Percentiles rank a stretch among this genome's conserved stretches.
phyloP scores from a whole-genome alignment of 2,797 vertebrate genomes.

The Schizopygopsis malacanthus region DNA sequence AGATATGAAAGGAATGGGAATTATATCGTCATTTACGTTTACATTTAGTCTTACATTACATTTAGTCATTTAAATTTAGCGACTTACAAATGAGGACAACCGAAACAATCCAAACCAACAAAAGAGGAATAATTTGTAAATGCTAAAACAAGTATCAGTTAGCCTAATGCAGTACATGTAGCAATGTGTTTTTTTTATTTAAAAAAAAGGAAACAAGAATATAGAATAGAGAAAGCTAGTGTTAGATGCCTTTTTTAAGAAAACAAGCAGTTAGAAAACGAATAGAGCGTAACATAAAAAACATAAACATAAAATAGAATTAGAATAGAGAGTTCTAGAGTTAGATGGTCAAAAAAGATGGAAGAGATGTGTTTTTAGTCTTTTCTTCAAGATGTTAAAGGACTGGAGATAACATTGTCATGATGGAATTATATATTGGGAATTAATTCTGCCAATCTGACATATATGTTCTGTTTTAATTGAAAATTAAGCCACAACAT shows the following conservation, averaged over 20 bases:
- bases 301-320: neutral
- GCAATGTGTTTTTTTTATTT: no score
- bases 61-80: neutral
- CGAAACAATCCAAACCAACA: slow-evolving; percentile 1
- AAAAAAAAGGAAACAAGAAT: no score
- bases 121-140: neutral
- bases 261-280: no score
- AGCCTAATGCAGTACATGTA: neutral
- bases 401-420: no score
- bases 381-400: neutral
- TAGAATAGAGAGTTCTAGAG: neutral
- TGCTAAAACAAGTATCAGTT: neutral
- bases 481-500: no score
- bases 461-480: no score
- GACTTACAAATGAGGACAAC: neutral
- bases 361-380: neutral
- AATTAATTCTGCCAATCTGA: no score
- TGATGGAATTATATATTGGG: no score
- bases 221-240: no score
- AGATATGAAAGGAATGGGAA: neutral
- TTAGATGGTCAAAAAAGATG: neutral
- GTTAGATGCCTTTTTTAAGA: no score
- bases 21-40: neutral
- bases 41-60: neutral
- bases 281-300: no score